Conservation (phyloP, 2,888 invertebrate species). For the Timema podura region DNA sequence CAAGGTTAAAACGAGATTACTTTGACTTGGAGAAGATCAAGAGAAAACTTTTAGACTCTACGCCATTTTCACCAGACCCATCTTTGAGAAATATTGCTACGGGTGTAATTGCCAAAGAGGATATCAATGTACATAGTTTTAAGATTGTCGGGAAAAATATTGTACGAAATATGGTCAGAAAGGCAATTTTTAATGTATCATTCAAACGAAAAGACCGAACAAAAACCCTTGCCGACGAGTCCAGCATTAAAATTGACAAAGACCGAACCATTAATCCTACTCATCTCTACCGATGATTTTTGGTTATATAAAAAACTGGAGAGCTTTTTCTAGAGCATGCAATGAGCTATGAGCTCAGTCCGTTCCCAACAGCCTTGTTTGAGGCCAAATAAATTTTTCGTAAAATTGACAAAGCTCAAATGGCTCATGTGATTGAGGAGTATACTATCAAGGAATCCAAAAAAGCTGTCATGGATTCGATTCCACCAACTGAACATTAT, state of each 20-base stretch:
- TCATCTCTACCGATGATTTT: background rate
- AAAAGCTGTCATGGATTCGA: background rate
- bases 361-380: background rate
- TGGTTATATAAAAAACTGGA: background rate
- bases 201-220: too few relatives aligned
- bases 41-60: background rate
- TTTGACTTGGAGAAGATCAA: background rate
- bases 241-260: too few relatives aligned
- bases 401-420: background rate
- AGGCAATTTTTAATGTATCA: too few relatives aligned
- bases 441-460: too few relatives aligned
- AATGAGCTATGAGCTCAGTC: constrained; percentile 5
- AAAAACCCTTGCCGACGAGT: too few relatives aligned
- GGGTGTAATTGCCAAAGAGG: too few relatives aligned
- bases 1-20: background rate
- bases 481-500: background rate
- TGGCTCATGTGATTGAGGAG: background rate
- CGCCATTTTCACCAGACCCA: too few relatives aligned
- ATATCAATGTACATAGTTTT: too few relatives aligned
- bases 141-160: too few relatives aligned
- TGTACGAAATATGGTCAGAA: too few relatives aligned
- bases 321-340: background rate
- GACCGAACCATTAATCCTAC: too few relatives aligned
- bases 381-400: background rate
- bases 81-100: too few relatives aligned